phyloP scores from a whole-genome alignment of 2,888 invertebrate genomes.

The Philereme transversata region DNA sequence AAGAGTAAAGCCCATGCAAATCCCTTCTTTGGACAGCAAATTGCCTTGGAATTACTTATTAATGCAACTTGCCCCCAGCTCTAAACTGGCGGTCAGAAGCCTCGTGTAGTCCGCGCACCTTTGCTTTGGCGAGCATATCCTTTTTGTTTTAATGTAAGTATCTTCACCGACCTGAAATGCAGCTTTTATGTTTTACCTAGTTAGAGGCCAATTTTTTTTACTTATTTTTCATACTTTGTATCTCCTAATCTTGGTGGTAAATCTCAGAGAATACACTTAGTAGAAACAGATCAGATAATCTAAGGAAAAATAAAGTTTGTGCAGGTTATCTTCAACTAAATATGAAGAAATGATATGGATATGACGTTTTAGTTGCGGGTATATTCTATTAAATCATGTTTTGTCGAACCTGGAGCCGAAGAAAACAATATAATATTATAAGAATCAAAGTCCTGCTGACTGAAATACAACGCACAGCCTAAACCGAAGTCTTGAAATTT shows the following conservation, averaged over 20 bases:
- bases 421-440: slow-evolving; percentile 7
- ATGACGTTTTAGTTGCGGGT: not conserved
- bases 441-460: not conserved
- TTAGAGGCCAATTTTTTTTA: slow-evolving; percentile 27
- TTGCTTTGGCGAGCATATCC: slow-evolving; percentile 37
- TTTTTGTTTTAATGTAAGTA: slow-evolving; percentile 11
- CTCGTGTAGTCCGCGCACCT: slow-evolving; percentile 42
- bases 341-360: not conserved
- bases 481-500: too few species aligned
- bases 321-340: not conserved
- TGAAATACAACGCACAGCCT: too few species aligned
- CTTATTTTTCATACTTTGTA: slow-evolving; percentile 5
- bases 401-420: not conserved
- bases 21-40: slow-evolving; percentile 41
- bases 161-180: slow-evolving; percentile 19
- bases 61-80: slow-evolving; percentile 50
- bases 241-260: too few species aligned
- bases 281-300: not conserved
- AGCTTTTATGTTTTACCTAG: slow-evolving; percentile 18
- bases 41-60: slow-evolving; percentile 63
- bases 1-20: not conserved
- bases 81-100: slow-evolving; percentile 51
- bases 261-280: too few species aligned
- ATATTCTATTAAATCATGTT: slow-evolving; percentile 2
- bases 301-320: not conserved